Conservation (phyloP, 1,140 invertebrate genomes). For the Daktulosphaira vitifoliae region DNA sequence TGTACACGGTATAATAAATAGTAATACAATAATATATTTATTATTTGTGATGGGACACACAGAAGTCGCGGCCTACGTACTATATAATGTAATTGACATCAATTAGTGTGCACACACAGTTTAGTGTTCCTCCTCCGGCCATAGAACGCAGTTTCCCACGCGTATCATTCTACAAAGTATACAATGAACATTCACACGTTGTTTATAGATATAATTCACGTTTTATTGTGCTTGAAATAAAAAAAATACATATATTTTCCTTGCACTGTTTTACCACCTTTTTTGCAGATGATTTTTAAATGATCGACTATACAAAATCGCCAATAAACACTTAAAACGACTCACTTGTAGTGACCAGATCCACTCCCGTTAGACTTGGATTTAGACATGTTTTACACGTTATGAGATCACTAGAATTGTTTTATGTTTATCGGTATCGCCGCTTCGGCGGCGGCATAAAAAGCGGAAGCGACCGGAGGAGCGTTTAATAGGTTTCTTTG, state of each 20-base stretch:
- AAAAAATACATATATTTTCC: not conserved
- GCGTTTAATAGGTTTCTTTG: not conserved
- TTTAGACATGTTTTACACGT: too few species aligned
- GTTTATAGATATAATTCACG: not conserved
- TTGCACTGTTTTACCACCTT: too few species aligned
- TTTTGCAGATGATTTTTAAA: too few species aligned
- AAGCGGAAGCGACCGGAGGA: too few species aligned
- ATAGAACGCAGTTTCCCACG: not conserved
- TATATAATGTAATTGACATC: constrained; percentile 20
- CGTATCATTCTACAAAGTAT: too few species aligned
- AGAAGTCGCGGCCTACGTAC: not conserved
- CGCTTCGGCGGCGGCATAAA: not conserved
- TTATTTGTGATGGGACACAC: not conserved
- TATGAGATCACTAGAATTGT: too few species aligned
- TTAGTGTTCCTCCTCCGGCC: not conserved
- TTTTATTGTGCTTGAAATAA: not conserved
- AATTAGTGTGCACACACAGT: constrained; percentile 20
- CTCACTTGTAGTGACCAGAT: constrained; percentile 20
- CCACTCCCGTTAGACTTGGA: constrained; percentile 5
- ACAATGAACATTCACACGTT: too few species aligned
- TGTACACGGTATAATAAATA: not conserved
- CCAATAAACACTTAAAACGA: not conserved
- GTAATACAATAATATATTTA: not conserved
- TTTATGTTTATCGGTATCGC: not conserved
- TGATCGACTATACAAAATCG: not conserved